A percentile compares a stretch with the other conserved stretches of the same genome.
phyloP scores from a whole-genome alignment of 2,888 invertebrate species.

The Mesorhabditis spiculigera region DNA sequence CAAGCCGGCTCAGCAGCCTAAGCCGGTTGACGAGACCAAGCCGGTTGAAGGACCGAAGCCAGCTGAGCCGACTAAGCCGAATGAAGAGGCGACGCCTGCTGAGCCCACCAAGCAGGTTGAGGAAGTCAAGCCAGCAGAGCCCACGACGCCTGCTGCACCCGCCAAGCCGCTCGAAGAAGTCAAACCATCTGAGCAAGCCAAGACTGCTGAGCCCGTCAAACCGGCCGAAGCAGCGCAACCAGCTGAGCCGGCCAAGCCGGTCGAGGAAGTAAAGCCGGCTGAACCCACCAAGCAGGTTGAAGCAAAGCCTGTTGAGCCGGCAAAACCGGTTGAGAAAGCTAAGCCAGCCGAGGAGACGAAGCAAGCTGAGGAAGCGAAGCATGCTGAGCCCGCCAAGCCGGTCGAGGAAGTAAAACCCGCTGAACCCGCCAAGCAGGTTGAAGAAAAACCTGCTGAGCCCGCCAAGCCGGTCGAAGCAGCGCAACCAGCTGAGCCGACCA shows the following conservation, averaged over 20 bases:
- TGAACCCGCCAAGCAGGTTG: not conserved
- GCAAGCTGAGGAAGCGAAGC: constrained; percentile 5
- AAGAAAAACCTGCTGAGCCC: not conserved
- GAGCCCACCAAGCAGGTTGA: not conserved
- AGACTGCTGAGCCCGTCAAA: not conserved
- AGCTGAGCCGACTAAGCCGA: not conserved
- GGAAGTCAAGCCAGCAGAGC: not conserved
- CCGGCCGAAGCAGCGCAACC: not conserved
- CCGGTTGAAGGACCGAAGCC: not conserved
- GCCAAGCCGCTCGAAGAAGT: no score
- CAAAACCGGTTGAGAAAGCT: not conserved
- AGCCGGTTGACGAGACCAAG: no score
- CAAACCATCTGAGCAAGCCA: not conserved
- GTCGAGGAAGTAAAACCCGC: not conserved
- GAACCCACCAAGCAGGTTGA: constrained; percentile 10
- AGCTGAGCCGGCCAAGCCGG: not conserved
- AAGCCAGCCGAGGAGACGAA: not conserved
- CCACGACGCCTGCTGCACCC: no score
- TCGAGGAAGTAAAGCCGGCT: constrained; percentile 16
- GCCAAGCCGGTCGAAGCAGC: not conserved
- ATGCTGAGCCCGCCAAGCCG: not conserved
- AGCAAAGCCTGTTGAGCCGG: constrained; percentile 8
- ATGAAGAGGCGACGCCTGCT: not conserved
- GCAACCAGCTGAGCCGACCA: not conserved
- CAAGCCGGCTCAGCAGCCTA: no score